Base-by-base conservation (phyloP, 2,888 invertebrate species). In the Bhutanitis thaidina region DNA sequence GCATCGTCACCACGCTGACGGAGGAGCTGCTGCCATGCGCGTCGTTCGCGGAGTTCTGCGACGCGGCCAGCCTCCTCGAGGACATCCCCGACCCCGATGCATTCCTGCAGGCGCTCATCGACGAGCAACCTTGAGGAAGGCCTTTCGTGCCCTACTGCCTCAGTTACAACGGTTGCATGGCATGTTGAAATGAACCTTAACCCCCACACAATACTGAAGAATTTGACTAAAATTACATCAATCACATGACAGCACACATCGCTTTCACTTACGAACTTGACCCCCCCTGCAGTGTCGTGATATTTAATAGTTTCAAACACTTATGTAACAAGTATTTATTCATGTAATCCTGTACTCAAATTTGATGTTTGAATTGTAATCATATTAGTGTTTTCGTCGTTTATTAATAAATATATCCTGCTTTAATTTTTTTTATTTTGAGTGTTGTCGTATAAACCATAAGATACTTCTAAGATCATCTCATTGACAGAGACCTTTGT, bases 1-100 rank as follows among this genome's bases (percentile, higher is more conserved):
- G 92, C 56, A 91, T 98, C 53, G 92, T 98, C 57, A 90, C 92
- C 20, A 91, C 92, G 0, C 95, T 97, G 65, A 95, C 96, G 36
- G 96, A 97, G 66, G 97, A 98, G 79, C 91, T 97, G 67, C 90
- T 98, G 65, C 96, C 97, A 8, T 97, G 97, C 86, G 92, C 96
- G 55, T 96, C 96, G 12, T 95, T 98, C 80, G 92, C 92, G 7
- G 98, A 98, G 90, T 97, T 97, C 91, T 96, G 96, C 84, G 98
- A 98, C 92, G 96, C 97, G 60, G 92, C 94, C 64, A 97, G 97
- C 92, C 82, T 94, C 58, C 88, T 94, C 59, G 92, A 90, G 56
- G 93, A 93, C 58, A 91, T 95, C 56, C 86, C 92, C 20, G 92
- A 92, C 59, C 93, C 94, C 37, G 93, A 93, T 58, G 77, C 67